Conservation (phyloP, 2,888 invertebrate species). For the Drosophila pseudotalamancana region DNA sequence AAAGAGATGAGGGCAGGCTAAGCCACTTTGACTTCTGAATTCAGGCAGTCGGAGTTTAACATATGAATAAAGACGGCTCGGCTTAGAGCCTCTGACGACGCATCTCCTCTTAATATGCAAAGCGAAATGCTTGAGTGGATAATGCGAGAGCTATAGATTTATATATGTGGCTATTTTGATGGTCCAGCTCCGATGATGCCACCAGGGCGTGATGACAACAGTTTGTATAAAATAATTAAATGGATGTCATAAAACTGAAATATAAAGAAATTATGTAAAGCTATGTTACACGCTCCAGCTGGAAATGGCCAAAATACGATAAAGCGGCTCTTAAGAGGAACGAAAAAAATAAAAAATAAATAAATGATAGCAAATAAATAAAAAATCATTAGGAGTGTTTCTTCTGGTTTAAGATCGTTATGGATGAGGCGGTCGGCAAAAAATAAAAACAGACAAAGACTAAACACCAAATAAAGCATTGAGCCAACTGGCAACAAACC, state of each 20-base stretch:
- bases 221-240: constrained; percentile 62
- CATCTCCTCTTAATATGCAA: constrained; percentile 61
- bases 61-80: constrained; percentile 61
- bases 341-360: constrained; percentile 19
- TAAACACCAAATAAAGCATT: constrained; percentile 70
- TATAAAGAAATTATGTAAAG: constrained; percentile 72
- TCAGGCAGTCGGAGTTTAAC: constrained; percentile 56
- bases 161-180: constrained; percentile 8
- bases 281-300: constrained; percentile 68
- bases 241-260: constrained; percentile 60
- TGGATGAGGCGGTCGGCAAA: constrained; percentile 36
- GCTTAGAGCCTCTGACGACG: constrained; percentile 7
- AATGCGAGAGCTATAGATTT: constrained; percentile 30
- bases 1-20: constrained; percentile 37
- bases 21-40: constrained; percentile 71
- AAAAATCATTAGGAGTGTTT: constrained; percentile 66
- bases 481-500: constrained; percentile 48
- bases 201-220: constrained; percentile 46
- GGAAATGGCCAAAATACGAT: constrained; percentile 39
- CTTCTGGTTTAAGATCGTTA: constrained; percentile 38
- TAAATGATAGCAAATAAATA: constrained; percentile 74
- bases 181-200: constrained; percentile 57
- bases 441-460: constrained; percentile 28
- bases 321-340: constrained; percentile 22
- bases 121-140: constrained; percentile 48